Conservation (phyloP, 2,797 vertebrate species). For the Threskiornis aethiopicus region DNA sequence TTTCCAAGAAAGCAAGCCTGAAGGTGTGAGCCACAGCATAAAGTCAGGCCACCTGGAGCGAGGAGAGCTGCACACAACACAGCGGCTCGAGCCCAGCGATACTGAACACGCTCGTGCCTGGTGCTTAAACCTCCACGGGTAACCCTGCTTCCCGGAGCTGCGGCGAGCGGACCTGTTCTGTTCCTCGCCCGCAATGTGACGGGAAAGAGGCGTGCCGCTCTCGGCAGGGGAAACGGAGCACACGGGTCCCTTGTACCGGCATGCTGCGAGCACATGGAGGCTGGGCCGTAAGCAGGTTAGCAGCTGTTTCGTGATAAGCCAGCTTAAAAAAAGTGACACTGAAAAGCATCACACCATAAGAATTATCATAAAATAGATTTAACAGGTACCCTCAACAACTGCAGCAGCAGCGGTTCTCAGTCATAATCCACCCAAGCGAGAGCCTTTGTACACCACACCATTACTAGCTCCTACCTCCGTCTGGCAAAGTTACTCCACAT, state of each 20-base stretch:
- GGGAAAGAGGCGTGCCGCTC: neutral
- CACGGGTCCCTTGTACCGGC: neutral
- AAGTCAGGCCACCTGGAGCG: neutral
- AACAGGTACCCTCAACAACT: neutral
- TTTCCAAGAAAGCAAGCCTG: neutral
- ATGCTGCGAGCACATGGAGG: neutral
- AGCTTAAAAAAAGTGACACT: neutral
- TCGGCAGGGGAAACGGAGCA: neutral
- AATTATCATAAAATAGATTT: neutral
- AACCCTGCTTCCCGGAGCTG: neutral
- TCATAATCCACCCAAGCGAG: neutral
- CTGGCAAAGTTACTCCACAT: neutral
- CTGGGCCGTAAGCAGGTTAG: neutral
- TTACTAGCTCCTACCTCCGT: neutral
- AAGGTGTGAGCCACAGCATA: neutral
- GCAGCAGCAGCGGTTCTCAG: neutral
- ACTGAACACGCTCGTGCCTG: rapidly evolving
- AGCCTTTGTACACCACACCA: neutral
- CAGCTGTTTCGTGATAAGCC: neutral
- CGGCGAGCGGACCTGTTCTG: neutral
- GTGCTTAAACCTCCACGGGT: neutral
- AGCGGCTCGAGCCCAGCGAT: neutral
- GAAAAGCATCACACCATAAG: neutral
- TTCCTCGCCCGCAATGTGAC: neutral
- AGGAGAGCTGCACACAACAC: neutral